Base-by-base conservation (phyloP, 2,113 vertebrate genomes). In the Nannobrachium achirus region DNA sequence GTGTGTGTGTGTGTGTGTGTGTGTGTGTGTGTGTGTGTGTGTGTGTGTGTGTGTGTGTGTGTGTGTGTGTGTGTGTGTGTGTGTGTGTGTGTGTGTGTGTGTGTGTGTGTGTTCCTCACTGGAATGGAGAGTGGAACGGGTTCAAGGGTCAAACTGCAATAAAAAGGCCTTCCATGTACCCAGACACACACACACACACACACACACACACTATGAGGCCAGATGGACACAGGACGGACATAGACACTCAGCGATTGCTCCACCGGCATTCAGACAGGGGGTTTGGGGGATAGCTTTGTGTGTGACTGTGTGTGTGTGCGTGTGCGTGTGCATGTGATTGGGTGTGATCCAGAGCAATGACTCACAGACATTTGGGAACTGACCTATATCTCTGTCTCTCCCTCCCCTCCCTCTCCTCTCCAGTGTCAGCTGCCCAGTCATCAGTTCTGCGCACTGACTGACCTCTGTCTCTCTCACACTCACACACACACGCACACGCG, bases 371-470 rank as follows among this genome's bases (percentile, higher is more conserved):
- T 86, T 82, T 85, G 85, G 87, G 87, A 86, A 85, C 79, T 89
- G 83, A 89, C 85, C 87, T 89, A 86, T 71, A 86, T 86, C 85
- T 81, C 73, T 72, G 75, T 68, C 83, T 60, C 73, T 74, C 72
- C 79, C 15, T 83, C 81, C 75, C 84, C 61, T 71, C 75, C 78
- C 73, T 84, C 81, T 82, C 87, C 81, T 82, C 82, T 84, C 77
- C 75, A 76, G 83, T 89, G 85, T 86, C 81, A 89, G 87, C 83
- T 87, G 87, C 82, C 81, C 81, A 84, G 85, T 89, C 87, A 89
- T 86, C 83, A 87, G 70, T 84, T 83, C 78, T 75, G 56, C 2
- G 46, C 65, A 83, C 81, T 75, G 85, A 84, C 78, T 87, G 83
- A 86, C 33, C 33, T 40, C n/a, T 25, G 20, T 38, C 25, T 56